Evolutionary conservation across 2,113 vertebrate species (phyloP).

Genomic region (Pseudolaguvia tuberculata): DNA sequence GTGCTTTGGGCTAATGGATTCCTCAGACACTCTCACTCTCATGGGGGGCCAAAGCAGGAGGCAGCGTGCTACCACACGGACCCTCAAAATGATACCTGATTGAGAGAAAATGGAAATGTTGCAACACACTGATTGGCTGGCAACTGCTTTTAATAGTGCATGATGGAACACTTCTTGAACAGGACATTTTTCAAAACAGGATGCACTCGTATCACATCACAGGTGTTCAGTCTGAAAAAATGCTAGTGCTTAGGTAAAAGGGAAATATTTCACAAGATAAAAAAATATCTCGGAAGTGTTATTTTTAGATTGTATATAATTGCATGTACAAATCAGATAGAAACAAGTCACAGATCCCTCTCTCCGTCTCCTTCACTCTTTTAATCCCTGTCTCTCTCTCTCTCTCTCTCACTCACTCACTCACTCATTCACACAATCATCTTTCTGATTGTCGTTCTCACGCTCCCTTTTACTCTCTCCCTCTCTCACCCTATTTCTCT

Average conservation of each 20-base stretch:
- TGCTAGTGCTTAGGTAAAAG: background rate
- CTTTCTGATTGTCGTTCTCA: too few relatives aligned
- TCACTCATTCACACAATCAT: too few relatives aligned
- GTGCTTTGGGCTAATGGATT: background rate
- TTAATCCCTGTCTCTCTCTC: background rate
- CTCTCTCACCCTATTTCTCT: too few relatives aligned
- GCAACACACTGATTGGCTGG: background rate
- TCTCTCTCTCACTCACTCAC: too few relatives aligned
- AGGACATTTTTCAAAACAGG: background rate
- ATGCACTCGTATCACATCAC: conserved; percentile 5
- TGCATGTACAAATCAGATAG: background rate
- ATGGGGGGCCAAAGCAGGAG: conserved; percentile 78
- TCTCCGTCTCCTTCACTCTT: background rate
- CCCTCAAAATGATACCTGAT: conserved; percentile 91
- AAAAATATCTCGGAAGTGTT: background rate
- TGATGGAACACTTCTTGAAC: background rate
- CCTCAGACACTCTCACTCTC: conserved; percentile 64
- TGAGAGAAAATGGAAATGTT: conserved; percentile 9
- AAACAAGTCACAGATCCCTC: background rate
- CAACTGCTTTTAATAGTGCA: conserved; percentile 7
- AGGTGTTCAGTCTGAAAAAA: background rate
- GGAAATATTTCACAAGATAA: background rate
- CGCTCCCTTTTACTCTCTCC: too few relatives aligned
- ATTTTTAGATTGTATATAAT: background rate
- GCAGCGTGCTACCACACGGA: conserved; percentile 84